Conservation (phyloP, 2,888 invertebrate genomes). For the Rotaria socialis region DNA sequence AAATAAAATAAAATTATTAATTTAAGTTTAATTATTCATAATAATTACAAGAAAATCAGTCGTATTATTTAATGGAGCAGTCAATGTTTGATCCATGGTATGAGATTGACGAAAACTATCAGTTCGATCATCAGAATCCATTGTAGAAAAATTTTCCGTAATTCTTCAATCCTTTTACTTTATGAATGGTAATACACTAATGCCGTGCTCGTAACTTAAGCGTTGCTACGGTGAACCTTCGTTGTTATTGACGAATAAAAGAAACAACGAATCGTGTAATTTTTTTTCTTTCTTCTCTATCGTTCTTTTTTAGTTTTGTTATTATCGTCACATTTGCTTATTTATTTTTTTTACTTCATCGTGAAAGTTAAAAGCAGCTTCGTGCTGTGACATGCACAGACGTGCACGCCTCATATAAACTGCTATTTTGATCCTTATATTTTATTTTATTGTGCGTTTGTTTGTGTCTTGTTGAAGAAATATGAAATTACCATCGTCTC, state of each 20-base stretch:
- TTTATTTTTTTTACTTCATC: background rate
- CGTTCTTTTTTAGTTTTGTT: background rate
- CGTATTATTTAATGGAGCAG: slow-evolving; percentile 7
- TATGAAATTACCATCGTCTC: background rate
- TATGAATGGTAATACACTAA: background rate
- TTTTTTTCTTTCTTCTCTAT: background rate
- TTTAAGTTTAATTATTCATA: background rate
- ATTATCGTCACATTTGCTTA: background rate
- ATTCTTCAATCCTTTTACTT: background rate
- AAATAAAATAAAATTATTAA: background rate
- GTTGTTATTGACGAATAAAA: background rate
- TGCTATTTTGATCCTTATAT: background rate
- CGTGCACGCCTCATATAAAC: background rate
- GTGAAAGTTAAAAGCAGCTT: background rate
- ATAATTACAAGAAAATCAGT: slow-evolving; percentile 21
- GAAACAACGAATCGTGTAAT: background rate
- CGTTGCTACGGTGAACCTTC: background rate
- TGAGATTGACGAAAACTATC: background rate
- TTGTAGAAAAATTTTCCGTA: background rate
- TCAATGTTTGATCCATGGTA: background rate
- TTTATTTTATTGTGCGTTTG: background rate
- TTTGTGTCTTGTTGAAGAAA: background rate
- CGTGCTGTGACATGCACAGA: background rate
- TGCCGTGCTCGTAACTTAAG: background rate
- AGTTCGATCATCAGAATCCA: background rate